Conservation (phyloP, 2,797 vertebrate genomes). For the Adrianichthys oophorus region DNA sequence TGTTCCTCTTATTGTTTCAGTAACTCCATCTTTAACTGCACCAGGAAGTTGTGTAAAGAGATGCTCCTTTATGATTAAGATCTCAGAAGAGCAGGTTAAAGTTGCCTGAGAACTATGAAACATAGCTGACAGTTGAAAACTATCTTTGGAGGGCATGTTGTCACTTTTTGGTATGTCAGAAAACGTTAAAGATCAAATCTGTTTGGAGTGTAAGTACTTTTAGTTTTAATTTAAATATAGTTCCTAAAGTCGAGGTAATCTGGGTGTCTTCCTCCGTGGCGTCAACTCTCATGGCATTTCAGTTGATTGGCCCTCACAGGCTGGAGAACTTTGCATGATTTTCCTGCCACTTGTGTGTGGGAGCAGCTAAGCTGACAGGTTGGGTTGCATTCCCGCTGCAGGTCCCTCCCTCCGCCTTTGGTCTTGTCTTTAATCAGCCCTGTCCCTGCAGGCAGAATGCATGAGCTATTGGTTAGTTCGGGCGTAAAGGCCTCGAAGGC, state of each 20-base stretch:
- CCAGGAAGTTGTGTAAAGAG: slow-evolving; percentile 44
- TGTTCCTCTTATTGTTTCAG: slow-evolving; percentile 47
- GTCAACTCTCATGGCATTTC: slow-evolving; percentile 6
- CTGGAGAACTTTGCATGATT: slow-evolving; percentile 43
- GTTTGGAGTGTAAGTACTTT: too few relatives aligned
- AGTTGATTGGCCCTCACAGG: slow-evolving; percentile 11
- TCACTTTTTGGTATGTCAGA: not conserved
- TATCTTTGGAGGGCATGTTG: not conserved
- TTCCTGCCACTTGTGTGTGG: slow-evolving; percentile 38
- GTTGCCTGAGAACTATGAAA: not conserved
- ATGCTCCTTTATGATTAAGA: slow-evolving; percentile 38
- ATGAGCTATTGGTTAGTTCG: slow-evolving; percentile 40
- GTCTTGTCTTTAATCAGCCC: slow-evolving; percentile 68
- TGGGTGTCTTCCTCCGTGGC: slow-evolving; percentile 7
- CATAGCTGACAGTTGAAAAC: not conserved
- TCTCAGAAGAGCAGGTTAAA: slow-evolving; percentile 7
- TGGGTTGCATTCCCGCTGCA: slow-evolving; percentile 69
- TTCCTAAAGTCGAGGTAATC: not conserved
- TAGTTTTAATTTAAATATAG: not conserved
- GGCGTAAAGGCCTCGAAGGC: slow-evolving; percentile 51
- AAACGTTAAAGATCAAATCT: too few relatives aligned
- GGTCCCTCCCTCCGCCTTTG: slow-evolving; percentile 49
- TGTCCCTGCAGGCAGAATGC: slow-evolving; percentile 62
- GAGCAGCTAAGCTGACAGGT: slow-evolving; percentile 71
- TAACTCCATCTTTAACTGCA: slow-evolving; percentile 40